A percentile compares a stretch with the other conserved stretches of the same genome.
These are phyloP conservation scores for Meteorus colon DNA, from an alignment of 2,888 invertebrate genomes.

Conservation along the genomic window DNA sequence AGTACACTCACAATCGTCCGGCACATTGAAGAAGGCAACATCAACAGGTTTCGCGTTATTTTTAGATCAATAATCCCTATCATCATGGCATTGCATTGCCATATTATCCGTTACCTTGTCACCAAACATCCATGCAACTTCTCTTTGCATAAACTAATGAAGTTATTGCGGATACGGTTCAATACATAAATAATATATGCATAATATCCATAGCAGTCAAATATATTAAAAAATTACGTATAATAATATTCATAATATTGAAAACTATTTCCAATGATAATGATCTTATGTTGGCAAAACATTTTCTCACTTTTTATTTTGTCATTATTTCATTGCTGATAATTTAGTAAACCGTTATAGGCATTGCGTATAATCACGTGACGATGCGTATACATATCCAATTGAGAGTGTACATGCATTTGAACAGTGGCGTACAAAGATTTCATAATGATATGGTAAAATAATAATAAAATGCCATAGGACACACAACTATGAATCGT, in stretches of 20 bases:
- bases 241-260: neutral
- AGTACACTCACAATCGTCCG: neutral
- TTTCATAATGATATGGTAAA: conserved; percentile 32
- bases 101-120: conserved; percentile 20
- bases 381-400: conserved; percentile 42
- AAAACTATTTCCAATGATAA: neutral
- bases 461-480: neutral
- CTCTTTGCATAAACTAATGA: conserved; percentile 30
- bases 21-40: neutral
- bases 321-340: conserved; percentile 22
- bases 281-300: neutral
- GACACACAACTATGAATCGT: conserved; percentile 18
- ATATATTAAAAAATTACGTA: neutral
- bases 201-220: neutral
- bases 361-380: conserved; percentile 40
- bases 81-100: neutral
- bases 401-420: conserved; percentile 21
- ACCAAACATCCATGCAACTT: neutral
- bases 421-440: conserved; percentile 36
- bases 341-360: conserved; percentile 45
- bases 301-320: neutral
- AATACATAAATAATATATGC: neutral
- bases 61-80: conserved; percentile 18
- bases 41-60: conserved; percentile 26
- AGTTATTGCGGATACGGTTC: conserved; percentile 20